Evolutionary conservation across 2,797 vertebrate species (phyloP).

Genomic region (Peromyscus aztecus): DNA sequence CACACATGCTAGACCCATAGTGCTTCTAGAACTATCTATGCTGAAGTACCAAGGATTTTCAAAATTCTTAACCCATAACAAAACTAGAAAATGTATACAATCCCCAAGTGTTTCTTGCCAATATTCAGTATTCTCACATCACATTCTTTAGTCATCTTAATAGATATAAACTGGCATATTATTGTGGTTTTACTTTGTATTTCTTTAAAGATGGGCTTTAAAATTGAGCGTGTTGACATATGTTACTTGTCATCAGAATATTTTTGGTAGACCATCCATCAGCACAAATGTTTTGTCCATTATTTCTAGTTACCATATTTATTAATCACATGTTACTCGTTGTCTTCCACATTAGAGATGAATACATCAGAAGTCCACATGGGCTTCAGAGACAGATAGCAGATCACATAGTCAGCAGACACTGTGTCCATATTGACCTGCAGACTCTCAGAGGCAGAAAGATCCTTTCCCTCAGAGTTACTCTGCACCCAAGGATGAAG

Average conservation of each 20-base stretch:
- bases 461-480: not conserved
- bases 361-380: not conserved
- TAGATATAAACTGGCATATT: not conserved
- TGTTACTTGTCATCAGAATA: not conserved
- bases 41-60: not conserved
- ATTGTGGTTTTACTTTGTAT: not conserved
- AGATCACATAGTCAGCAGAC: too few relatives aligned
- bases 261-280: too few relatives aligned
- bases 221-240: not conserved
- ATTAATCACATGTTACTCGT: not conserved
- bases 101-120: not conserved
- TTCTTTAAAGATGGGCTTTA: not conserved
- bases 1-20: not conserved
- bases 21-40: not conserved
- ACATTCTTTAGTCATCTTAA: not conserved
- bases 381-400: not conserved
- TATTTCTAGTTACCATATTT: not conserved
- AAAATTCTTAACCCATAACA: not conserved
- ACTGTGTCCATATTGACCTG: not conserved
- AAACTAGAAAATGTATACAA: not conserved
- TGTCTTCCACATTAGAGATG: not conserved
- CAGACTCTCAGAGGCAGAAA: not conserved
- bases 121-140: not conserved
- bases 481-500: not conserved
- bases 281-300: not conserved